These are phyloP conservation scores for Pedetes capensis DNA, from an alignment of 2,113 vertebrate genomes.

Conservation along the genomic window DNA sequence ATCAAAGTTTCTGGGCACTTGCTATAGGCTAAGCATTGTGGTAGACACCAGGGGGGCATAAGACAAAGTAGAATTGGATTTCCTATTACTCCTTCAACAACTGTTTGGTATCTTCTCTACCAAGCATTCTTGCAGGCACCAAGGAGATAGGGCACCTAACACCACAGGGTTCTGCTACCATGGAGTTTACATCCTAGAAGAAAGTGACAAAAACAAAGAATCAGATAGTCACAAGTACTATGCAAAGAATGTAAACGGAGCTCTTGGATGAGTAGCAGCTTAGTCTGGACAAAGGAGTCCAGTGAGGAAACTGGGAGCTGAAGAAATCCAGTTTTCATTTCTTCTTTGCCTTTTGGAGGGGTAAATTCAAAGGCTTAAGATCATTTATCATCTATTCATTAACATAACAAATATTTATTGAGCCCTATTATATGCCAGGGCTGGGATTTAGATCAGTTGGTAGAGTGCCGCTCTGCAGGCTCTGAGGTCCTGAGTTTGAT, in stretches of 20 bases:
- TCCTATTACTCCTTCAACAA: conserved; percentile 8
- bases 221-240: neutral
- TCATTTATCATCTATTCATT: conserved; percentile 18
- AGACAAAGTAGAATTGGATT: neutral
- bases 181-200: neutral
- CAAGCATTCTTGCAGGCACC: neutral
- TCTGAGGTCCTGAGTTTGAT: too few species aligned
- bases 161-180: neutral
- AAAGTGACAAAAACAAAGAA: neutral
- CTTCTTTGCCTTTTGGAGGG: neutral
- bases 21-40: neutral
- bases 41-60: neutral
- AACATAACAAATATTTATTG: neutral
- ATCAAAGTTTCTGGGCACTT: neutral
- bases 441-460: too few species aligned
- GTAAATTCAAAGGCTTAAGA: neutral
- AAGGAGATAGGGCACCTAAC: neutral
- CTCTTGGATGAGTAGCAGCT: neutral
- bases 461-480: too few species aligned
- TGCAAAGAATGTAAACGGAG: neutral
- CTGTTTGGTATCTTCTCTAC: neutral
- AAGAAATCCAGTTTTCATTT: neutral
- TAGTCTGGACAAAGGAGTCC: neutral
- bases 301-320: neutral
- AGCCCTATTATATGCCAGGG: neutral